Base-by-base conservation (phyloP, 2,113 vertebrate genomes). In the Channa argus region DNA sequence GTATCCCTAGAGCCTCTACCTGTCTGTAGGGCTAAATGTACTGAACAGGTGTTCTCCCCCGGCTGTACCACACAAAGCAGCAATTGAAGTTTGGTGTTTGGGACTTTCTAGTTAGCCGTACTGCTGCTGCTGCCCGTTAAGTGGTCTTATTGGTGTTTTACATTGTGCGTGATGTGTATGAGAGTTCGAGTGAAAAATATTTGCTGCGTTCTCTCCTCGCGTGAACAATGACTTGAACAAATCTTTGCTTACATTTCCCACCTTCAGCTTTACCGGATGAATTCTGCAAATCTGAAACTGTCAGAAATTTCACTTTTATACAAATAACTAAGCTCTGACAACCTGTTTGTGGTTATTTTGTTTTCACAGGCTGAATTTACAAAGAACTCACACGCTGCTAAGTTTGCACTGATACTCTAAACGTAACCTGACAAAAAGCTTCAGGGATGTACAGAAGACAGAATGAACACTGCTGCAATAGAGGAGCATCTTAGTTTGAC, bases 21-120 rank as follows among this genome's bases (percentile, higher is more conserved):
- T 79, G 84, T 66, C 73, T 79, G 41, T 14, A 15, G 10, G 41
- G 66, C 49, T 71, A 72, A 80, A 66, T 68, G 38, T 47, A 67
- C 39, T 24, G 67, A 86, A 77, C 86, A 89, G 82, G 81, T 86
- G 83, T 84, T 86, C 64, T 59, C 44, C 54, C 74, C 38, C 52
- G 45, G 53, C 33, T 9, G 59, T 64, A 24, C 24, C 24, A 24
- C 24, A 24, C 24, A 24, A 58, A 51, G 49, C 62, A 59, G 39
- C 36, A 71, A 47, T 45, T 33, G 13, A 36, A 71, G 77, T 43
- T 50, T 10, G 41, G 9, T 61, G 55, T 56, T 79, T 37, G 39
- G 44, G 10, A 74, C 81, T 77, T 63, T 65, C 47, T 59, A 10
- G 49, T 70, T 80, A 75, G 80, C 33, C 51, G 11, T 66, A 24